Conservation (phyloP, 2,113 vertebrate species). For the Erythrolamprus reginae region DNA sequence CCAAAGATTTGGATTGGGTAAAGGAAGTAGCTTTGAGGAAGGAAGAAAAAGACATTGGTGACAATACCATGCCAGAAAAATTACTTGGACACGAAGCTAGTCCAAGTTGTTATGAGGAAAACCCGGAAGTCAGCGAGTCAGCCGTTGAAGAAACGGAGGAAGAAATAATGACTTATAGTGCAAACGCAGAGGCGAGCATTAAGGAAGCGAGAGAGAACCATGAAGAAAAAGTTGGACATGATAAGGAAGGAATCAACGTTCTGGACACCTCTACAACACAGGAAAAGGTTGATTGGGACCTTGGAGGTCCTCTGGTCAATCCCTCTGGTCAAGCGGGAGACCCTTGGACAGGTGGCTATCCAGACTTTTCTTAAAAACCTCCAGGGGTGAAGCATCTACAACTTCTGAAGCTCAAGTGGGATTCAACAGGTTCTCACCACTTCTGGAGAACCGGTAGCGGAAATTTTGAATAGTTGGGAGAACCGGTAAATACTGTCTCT, state of each 20-base stretch:
- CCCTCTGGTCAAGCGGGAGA: too few species aligned
- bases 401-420: too few species aligned
- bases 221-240: neutral
- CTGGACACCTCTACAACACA: neutral
- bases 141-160: neutral
- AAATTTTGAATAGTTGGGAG: too few species aligned
- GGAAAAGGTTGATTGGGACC: neutral
- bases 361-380: too few species aligned
- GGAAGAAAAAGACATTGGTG: neutral
- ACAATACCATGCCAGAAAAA: neutral
- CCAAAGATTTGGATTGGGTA: slow-evolving; percentile 26
- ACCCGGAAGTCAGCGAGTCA: neutral
- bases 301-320: too few species aligned
- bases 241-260: neutral
- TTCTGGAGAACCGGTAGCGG: too few species aligned
- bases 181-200: neutral
- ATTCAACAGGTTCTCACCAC: too few species aligned
- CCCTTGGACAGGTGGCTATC: too few species aligned
- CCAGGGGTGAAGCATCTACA: too few species aligned
- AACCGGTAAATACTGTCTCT: too few species aligned
- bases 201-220: neutral
- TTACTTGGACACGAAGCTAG: too few species aligned
- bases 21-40: neutral
- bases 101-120: neutral
- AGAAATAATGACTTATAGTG: neutral